phyloP scores from a whole-genome alignment of 2,888 invertebrate genomes.

The Didymodactylos carnosus region DNA sequence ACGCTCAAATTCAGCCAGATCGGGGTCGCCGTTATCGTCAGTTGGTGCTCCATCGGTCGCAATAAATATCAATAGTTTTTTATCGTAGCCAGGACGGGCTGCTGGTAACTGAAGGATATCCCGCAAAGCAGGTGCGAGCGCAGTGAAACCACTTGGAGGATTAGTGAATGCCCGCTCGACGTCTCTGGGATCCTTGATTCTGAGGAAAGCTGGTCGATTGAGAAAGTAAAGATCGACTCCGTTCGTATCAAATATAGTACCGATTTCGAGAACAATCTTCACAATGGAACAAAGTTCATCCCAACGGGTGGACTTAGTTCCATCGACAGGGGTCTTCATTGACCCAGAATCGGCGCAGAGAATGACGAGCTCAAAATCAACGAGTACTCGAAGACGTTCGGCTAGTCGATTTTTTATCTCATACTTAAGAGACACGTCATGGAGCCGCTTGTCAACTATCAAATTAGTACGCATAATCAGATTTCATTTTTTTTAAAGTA shows the following conservation, averaged over 20 bases:
- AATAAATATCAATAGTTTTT: constrained; percentile 1
- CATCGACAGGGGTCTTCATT: constrained; percentile 1
- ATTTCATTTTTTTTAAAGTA: no score
- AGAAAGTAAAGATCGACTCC: constrained; percentile 7
- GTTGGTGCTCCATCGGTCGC: no score
- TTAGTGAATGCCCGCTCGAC: not conserved
- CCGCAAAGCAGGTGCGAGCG: not conserved
- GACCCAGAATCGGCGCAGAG: constrained; percentile 11
- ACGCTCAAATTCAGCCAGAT: no score
- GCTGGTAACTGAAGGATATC: not conserved
- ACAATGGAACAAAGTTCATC: constrained; percentile 8
- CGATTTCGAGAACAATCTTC: constrained; percentile 6
- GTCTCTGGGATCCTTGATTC: not conserved
- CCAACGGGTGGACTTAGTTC: constrained; percentile 3
- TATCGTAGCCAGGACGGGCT: not conserved
- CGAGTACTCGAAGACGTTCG: not conserved
- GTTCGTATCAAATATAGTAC: constrained; percentile 4
- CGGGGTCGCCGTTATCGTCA: no score
- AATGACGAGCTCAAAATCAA: constrained; percentile 5
- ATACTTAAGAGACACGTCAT: not conserved
- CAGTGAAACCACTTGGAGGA: constrained; percentile 1
- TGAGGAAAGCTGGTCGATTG: not conserved
- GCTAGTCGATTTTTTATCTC: not conserved
- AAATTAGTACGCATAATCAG: no score
- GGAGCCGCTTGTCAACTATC: not conserved